Evolutionary conservation across 1,140 invertebrate species (phyloP).

Genomic region (Uloborus diversus): DNA sequence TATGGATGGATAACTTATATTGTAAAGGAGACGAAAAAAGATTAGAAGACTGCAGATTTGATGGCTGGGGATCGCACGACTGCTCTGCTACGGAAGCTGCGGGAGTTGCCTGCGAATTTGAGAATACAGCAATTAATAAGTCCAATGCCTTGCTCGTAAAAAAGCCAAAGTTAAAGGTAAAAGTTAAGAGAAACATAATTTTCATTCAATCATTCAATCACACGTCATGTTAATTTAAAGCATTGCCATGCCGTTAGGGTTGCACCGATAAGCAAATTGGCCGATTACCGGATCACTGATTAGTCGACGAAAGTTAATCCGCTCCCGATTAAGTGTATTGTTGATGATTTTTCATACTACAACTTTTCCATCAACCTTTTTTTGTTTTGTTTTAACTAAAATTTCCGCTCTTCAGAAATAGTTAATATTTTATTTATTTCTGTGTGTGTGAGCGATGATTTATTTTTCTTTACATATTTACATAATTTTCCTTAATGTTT

Average conservation of each 20-base stretch:
- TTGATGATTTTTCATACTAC: too few species aligned
- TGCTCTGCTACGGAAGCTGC: constrained; percentile 69
- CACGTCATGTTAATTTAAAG: not conserved
- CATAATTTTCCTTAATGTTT: too few species aligned
- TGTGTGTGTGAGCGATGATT: too few species aligned
- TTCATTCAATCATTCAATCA: not conserved
- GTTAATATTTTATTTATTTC: not conserved
- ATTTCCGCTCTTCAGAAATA: too few species aligned
- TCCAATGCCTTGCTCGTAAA: constrained; percentile 15
- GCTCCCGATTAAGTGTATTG: too few species aligned
- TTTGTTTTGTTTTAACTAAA: too few species aligned
- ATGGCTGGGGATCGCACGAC: constrained; percentile 84
- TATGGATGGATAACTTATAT: constrained; percentile 89
- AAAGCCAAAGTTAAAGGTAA: constrained; percentile 12
- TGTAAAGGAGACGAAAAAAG: constrained; percentile 82
- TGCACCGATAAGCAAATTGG: not conserved
- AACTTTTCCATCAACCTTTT: too few species aligned
- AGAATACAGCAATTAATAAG: constrained; percentile 1
- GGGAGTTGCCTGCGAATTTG: constrained; percentile 56
- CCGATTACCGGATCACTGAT: too few species aligned
- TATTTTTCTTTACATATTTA: too few species aligned
- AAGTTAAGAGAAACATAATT: not conserved
- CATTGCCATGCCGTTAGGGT: not conserved
- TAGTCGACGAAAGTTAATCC: too few species aligned
- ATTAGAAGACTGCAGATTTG: constrained; percentile 78